Evolutionary conservation across 2,113 vertebrate genomes (phyloP), one percentile per base, ranked within the genome.

Genomic region (Scomber scombrus): DNA sequence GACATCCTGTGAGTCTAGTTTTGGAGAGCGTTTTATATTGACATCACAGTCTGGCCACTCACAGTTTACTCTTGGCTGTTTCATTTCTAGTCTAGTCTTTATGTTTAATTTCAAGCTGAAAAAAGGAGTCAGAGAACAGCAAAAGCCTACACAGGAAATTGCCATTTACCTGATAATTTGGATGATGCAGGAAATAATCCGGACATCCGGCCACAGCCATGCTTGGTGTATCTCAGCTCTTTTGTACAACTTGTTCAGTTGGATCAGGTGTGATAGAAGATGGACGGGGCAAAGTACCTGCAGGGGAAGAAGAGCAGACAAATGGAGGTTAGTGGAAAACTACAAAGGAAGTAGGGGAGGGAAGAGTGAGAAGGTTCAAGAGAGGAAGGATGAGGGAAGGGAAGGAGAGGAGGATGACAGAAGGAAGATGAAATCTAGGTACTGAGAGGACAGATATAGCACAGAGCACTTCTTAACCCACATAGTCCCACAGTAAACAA

Each of bases 151-250:
- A 13, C 13, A 64, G 14, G 34, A 79, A 43, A 49, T 45, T 11
- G 13, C 11, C 0, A 61, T 77, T 93, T 93, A 95, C 95, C 94
- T 95, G 93, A 85, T 95, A 95, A 85, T 95, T 95, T 62, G 95
- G 96, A 93, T 96, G 96, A 93, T 96, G 96, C 80, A 97, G 89
- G 91, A 97, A 97, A 92, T 97, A 97, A 93, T 97, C 97, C 43
- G 96, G 96, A 90, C 95, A 97, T 87, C 96, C 96, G 60, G 97
- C 96, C 92, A 98, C 95, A 93, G 96, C 96, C 96, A 98, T 96
- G 82, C 91, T 92, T 80, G 65, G 58, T 3, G 56, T 65, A 66
- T 76, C 64, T 78, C 71, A 72, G 58, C 56, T 80, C 65, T 78
- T 64, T 82, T 75, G 11, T 26, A 91, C 91, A 95, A 54, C 92